Evolutionary conservation across 2,113 vertebrate genomes (phyloP).

Genomic region (Aphelocoma coerulescens): DNA sequence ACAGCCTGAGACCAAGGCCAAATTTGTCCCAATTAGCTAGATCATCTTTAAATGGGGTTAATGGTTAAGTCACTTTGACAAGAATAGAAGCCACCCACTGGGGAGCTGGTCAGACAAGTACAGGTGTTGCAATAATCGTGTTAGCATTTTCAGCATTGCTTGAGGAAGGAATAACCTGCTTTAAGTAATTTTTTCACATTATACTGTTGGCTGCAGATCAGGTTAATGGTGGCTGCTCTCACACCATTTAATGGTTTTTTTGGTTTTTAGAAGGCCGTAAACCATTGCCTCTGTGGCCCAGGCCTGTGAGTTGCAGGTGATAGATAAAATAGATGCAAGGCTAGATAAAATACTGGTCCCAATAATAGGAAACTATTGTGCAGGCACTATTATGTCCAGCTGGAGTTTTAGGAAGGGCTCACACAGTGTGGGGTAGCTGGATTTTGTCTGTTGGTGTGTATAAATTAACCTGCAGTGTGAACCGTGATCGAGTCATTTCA

Average conservation of each 20-base stretch:
- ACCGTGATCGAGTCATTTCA: slow-evolving; percentile 4
- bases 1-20: not conserved
- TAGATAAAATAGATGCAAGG: not conserved
- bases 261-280: not conserved
- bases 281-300: not conserved
- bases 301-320: not conserved
- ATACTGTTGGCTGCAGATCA: not conserved
- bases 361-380: not conserved
- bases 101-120: not conserved
- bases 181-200: not conserved
- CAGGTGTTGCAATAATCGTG: not conserved
- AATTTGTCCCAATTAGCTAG: slow-evolving; percentile 21
- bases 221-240: not conserved
- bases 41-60: slow-evolving; percentile 39
- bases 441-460: not conserved
- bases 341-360: not conserved
- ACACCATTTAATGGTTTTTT: not conserved
- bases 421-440: not conserved
- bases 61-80: slow-evolving; percentile 54
- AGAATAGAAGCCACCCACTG: slow-evolving; percentile 44
- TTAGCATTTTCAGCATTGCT: not conserved
- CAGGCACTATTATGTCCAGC: not conserved
- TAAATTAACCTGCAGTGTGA: not conserved
- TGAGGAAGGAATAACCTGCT: slow-evolving; percentile 1
- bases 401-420: not conserved